A percentile compares a stretch with the other conserved stretches of the same genome.
These are phyloP conservation scores for Trissoscelio sp. DNA, from an alignment of 2,888 invertebrate genomes.

Conservation along the genomic window DNA sequence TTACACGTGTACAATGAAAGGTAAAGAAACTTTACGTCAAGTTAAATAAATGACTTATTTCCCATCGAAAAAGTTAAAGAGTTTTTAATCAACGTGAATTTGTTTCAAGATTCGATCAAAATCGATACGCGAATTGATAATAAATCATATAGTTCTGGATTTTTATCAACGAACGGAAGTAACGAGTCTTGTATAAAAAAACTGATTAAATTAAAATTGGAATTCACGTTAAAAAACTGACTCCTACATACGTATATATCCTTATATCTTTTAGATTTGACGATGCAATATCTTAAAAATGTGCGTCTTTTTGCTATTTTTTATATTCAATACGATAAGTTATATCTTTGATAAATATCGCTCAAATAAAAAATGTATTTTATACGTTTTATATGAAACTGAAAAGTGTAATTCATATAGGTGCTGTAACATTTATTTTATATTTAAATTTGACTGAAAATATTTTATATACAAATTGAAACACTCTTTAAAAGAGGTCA, in stretches of 20 bases:
- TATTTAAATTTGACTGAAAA: too few species aligned
- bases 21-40: neutral
- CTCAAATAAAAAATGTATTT: too few species aligned
- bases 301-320: neutral
- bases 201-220: constrained; percentile 5
- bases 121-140: constrained; percentile 12
- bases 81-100: constrained; percentile 10
- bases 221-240: neutral
- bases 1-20: constrained; percentile 4
- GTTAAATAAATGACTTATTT: neutral
- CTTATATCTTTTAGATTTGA: constrained; percentile 6
- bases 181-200: too few species aligned
- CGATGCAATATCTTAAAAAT: constrained; percentile 11
- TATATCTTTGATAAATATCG: neutral
- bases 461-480: too few species aligned
- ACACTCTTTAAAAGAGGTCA: too few species aligned
- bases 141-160: constrained; percentile 7
- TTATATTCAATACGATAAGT: neutral
- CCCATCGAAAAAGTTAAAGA: constrained; percentile 4
- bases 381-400: too few species aligned
- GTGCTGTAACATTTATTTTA: too few species aligned
- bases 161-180: constrained; percentile 9
- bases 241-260: neutral
- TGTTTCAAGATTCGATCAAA: neutral
- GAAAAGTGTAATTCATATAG: too few species aligned